These are phyloP conservation scores for Gasteruption jaculator DNA, from an alignment of 2,888 invertebrate genomes.

Conservation along the genomic window DNA sequence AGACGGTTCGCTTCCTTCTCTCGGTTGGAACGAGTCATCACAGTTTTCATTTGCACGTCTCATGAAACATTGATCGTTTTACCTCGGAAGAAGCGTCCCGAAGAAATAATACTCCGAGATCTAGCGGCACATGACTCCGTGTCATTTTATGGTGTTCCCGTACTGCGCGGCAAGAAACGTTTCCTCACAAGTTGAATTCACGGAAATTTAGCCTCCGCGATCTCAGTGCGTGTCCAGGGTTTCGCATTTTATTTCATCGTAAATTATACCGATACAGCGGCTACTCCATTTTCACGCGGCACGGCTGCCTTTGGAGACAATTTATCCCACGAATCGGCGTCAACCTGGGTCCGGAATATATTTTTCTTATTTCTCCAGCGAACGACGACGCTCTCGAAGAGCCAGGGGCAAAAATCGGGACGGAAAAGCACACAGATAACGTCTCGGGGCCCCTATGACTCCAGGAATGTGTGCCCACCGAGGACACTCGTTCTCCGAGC, in stretches of 20 bases:
- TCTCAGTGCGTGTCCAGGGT: too few relatives aligned
- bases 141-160: conserved; percentile 13
- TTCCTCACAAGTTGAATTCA: conserved; percentile 30
- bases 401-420: too few relatives aligned
- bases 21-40: conserved; percentile 9
- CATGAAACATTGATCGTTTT: conserved; percentile 40
- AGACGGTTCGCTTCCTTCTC: conserved; percentile 5
- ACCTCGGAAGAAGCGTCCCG: conserved; percentile 25
- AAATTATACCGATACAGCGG: too few relatives aligned
- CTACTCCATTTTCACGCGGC: too few relatives aligned
- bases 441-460: too few relatives aligned
- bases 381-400: conserved; percentile 10
- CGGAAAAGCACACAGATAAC: too few relatives aligned
- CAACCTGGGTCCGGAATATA: background rate
- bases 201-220: conserved; percentile 31
- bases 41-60: conserved; percentile 27
- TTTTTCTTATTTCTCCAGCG: conserved; percentile 1
- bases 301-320: too few relatives aligned
- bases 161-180: conserved; percentile 23
- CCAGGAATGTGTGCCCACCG: too few relatives aligned
- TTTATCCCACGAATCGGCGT: too few relatives aligned
- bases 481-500: too few relatives aligned
- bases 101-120: too few relatives aligned
- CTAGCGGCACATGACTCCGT: conserved; percentile 3
- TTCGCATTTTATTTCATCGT: too few relatives aligned